A percentile compares a stretch with the other conserved stretches of the same genome.
Conservation (phyloP, 2,797 vertebrate species). For the Phyllotis vaccarum region DNA sequence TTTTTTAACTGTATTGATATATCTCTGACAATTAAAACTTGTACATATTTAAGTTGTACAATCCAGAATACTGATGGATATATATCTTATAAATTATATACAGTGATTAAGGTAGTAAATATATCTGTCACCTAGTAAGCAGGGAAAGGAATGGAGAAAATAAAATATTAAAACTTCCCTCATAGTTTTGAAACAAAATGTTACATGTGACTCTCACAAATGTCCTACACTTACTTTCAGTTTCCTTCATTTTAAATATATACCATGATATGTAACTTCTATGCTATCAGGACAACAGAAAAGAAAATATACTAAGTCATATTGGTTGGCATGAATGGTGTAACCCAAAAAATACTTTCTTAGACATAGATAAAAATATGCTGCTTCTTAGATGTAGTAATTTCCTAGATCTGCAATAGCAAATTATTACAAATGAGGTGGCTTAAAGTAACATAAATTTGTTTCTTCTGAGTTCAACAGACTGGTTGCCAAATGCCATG, state of each 20-base stretch:
- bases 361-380: neutral
- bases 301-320: neutral
- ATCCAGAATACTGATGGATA: neutral
- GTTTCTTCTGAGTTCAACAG: neutral
- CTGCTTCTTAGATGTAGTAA: neutral
- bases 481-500: neutral
- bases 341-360: neutral
- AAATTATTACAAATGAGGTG: neutral
- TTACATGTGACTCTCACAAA: neutral
- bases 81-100: neutral
- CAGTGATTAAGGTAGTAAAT: neutral
- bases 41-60: neutral
- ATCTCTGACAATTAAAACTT: neutral
- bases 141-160: neutral
- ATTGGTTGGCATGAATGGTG: neutral
- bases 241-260: constrained; percentile 20
- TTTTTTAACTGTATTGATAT: neutral
- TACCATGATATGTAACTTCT: neutral
- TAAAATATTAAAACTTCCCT: neutral
- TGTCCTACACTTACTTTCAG: neutral
- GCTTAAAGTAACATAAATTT: neutral
- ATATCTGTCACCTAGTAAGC: neutral
- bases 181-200: neutral
- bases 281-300: neutral
- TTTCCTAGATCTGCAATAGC: neutral